phyloP scores from a whole-genome alignment of 2,797 vertebrate species.

The Acanthiza pusilla region DNA sequence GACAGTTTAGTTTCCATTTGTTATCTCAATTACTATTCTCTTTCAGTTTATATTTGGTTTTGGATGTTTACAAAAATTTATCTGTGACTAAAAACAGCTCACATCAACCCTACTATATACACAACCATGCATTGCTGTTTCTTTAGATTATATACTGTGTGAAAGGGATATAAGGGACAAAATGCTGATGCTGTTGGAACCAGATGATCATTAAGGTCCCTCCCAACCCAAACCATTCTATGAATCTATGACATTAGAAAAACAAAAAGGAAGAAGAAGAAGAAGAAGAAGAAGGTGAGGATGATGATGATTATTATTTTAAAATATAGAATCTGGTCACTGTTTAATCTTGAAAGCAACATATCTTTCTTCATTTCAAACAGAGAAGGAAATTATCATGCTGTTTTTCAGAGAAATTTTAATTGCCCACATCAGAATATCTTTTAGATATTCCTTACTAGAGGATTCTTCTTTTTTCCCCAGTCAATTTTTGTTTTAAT shows the following conservation, averaged over 20 bases:
- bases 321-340: not conserved
- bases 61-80: not conserved
- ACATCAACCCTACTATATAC: not conserved
- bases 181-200: not conserved
- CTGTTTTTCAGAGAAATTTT: not conserved
- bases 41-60: not conserved
- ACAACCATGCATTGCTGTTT: not conserved
- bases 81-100: not conserved
- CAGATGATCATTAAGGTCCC: not conserved
- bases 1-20: not conserved
- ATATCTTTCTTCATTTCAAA: not conserved
- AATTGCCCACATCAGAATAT: not conserved
- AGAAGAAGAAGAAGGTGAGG: too few species aligned
- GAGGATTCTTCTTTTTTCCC: rapidly evolving
- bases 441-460: not conserved
- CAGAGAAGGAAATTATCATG: not conserved
- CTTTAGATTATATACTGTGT: not conserved
- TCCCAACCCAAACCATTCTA: not conserved
- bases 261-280: not conserved
- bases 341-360: not conserved
- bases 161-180: not conserved
- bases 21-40: not conserved
- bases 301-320: too few species aligned
- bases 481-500: not conserved
- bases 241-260: not conserved